Base-by-base conservation (phyloP, 2,113 vertebrate species). In the Myrmecobius fasciatus region DNA sequence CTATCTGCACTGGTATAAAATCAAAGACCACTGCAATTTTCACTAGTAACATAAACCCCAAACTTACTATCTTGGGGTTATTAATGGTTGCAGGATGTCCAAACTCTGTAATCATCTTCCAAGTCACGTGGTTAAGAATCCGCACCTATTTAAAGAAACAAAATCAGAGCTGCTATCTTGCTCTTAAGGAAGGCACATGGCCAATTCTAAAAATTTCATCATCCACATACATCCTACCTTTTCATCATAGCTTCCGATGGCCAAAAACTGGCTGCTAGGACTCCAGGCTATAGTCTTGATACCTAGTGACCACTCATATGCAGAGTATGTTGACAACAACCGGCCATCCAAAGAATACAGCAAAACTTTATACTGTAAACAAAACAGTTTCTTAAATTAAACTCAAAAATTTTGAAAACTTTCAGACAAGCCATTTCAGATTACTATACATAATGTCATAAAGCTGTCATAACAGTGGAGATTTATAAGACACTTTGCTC, bases 301-400 rank as follows among this genome's bases (percentile, higher is more conserved):
- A 0, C 99, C 99, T 46, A 99, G 98, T 0, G 99, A 99, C 99
- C 99, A 99, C 56, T 99, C 99, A 0, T 99, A 99, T 0, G 99
- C 99, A 0, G 98, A 98, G 97, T 99, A 99, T 0, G 89, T 97
- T 0, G 99, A 99, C 12, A 99, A 97, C 94, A 99, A 98, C 0
- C 99, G 99, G 48, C 99, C 99, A 0, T 99, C 99, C n/a, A 99
- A 94, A 48, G 99, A 99, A 97, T 99, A 99, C 24, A 99, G 98
- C 97, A 99, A 93, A 8, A 99, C 97, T 97, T 99, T 99, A 91
- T 99, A 99, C 99, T 99, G 98, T 0, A 94, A 97, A 51, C 0
- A 89, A 52, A 90, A 96, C 12, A 88, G 2, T 24, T 14, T 8
- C 11, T 91, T 52, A 83, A 0, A 2, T 31, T 36, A 28, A 20